Evolutionary conservation across 2,888 invertebrate species (phyloP), one percentile per base, ranked within the genome.

Genomic region (Argyresthia goedartella): DNA sequence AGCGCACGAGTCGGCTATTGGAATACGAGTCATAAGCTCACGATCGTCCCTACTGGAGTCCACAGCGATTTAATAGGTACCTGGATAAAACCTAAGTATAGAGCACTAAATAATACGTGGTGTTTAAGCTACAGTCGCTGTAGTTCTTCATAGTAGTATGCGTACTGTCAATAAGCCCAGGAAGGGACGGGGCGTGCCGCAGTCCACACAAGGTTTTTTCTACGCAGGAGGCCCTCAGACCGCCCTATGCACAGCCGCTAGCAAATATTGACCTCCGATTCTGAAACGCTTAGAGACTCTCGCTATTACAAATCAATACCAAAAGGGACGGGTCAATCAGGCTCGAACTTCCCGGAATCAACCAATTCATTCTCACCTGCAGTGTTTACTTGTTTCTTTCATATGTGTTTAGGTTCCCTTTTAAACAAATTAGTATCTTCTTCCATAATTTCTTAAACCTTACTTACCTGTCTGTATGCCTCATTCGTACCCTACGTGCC

Each of bases 241-340:
- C 77, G 77, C 80, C 76, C 78, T 72, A 67, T 71, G 76, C 73
- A 56, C 59, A 25, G 25, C 25, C 25, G 25, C 25, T 25, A 25
- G 73, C 80, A 82, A 86, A 85, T 86, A 85, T 86, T 85, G 46
- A 71, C 68, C 76, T 76, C 70, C 76, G 77, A 82, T 85, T 81
- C 77, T 67, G 73, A 81, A 81, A 73, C 73, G 76, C 75, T 82
- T 80, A 80, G 73, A 76, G 67, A 44, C 70, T 71, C 67, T 63
- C 66, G 67, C 66, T 65, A 66, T 67, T 64, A 69, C 70, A 68
- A 69, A 78, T 76, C 73, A 72, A 74, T 74, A 67, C 68, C 68
- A 60, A 62, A 49, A 53, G 36, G 59, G 71, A 73, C 71, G 61
- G 67, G 69, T 72, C 69, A 69, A 73, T 75, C 63, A 60, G 57